Base-by-base conservation (phyloP, 2,888 invertebrate genomes). In the Acronicta alni region DNA sequence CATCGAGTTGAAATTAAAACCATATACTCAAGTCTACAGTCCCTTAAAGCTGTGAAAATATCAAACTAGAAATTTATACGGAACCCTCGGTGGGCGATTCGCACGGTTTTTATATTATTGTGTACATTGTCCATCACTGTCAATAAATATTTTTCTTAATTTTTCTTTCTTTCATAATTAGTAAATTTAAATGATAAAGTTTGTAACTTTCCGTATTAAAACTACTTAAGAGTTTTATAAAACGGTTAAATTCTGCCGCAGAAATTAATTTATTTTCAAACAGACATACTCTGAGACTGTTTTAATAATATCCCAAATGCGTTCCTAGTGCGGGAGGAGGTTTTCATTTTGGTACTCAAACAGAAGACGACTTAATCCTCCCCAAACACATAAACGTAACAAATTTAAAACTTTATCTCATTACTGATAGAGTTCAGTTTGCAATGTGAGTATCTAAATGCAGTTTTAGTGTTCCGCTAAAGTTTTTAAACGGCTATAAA, bases 401-500 rank as follows among this genome's bases (percentile, higher is more conserved):
- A 0, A 7, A 64, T 30, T 53, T 51, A 41, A 7, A 12, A 60
- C 59, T 35, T 47, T 62, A 47, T 0, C 1, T 0, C 0, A 1
- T 16, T 0, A 0, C 0, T 0, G 3, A 39, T 49, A 69, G 32
- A 57, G 47, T 57, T 45, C 2, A 42, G 20, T 32, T 62, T 72
- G 7, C 20, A 20, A 3, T 48, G 35, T 0, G 4, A 18, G 14
- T 9, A 30, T 42, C 39, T 62, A 60, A 75, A 75, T 75, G 67
- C 70, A 72, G 62, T 75, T 76, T 74, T 69, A 67, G 67, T 65
- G 62, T 71, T 60, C 54, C 38, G 52, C 55, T 67, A 67, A 80
- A 81, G 72, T 77, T 80, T 78, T 74, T 68, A 75, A 79, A 76
- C 63, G 69, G 71, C 69, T 62, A 79, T 81, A 81, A 81, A 83